Percentiles rank a stretch among this genome's conserved stretches.
These are phyloP conservation scores for Varanus salvator DNA, from an alignment of 2,113 vertebrate genomes.

Conservation along the genomic window DNA sequence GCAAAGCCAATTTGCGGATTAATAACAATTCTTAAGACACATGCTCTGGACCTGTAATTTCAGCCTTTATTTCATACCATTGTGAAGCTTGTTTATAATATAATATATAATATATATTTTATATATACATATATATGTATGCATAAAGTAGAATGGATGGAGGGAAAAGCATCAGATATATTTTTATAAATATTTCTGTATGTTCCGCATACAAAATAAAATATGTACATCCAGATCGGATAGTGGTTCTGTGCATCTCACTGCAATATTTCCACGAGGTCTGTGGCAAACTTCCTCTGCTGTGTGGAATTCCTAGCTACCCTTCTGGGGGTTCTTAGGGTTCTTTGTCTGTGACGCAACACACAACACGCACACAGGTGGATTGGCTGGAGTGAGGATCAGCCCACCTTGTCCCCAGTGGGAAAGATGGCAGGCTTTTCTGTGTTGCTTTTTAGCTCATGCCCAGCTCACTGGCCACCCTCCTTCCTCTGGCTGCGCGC, in stretches of 20 bases:
- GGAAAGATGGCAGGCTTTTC: slow-evolving; percentile 19
- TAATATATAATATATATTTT: slow-evolving; percentile 52
- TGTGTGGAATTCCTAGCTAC: slow-evolving; percentile 56
- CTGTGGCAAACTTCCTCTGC: slow-evolving; percentile 69
- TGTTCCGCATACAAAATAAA: slow-evolving; percentile 90
- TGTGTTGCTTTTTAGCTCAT: not conserved
- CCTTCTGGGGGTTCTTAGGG: not conserved
- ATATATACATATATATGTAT: slow-evolving; percentile 65
- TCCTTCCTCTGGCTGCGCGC: slow-evolving; percentile 1
- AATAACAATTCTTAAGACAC: slow-evolving; percentile 26
- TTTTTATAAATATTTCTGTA: slow-evolving; percentile 97
- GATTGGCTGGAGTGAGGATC: not conserved
- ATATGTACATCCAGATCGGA: slow-evolving; percentile 90
- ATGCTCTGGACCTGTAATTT: slow-evolving; percentile 52
- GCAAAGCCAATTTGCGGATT: not conserved
- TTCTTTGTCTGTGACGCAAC: not conserved
- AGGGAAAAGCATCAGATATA: slow-evolving; percentile 74
- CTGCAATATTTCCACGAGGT: slow-evolving; percentile 58
- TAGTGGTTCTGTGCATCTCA: slow-evolving; percentile 86
- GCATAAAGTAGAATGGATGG: slow-evolving; percentile 71
- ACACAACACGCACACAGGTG: not conserved
- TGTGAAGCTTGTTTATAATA: slow-evolving; percentile 75
- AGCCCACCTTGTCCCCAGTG: not conserved
- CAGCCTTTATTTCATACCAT: slow-evolving; percentile 77
- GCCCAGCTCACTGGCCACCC: not conserved